Conservation (phyloP, 2,888 invertebrate genomes). For the Volucella zonaria region DNA sequence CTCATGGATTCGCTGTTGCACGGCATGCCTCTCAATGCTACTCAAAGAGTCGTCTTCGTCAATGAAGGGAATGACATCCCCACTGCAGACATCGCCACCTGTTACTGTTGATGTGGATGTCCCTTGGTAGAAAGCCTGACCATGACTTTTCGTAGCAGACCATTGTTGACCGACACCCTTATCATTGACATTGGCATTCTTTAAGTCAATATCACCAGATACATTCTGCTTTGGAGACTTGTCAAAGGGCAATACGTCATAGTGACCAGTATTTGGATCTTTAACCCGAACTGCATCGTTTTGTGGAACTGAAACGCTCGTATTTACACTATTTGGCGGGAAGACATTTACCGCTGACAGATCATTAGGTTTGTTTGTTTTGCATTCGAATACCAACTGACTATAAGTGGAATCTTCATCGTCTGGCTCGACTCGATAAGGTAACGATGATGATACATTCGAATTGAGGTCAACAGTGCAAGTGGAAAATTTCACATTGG, state of each 20-base stretch:
- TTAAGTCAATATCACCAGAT: slow-evolving; percentile 16
- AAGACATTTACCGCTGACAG: slow-evolving; percentile 31
- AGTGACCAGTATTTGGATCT: slow-evolving; percentile 58
- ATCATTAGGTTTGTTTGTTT: slow-evolving; percentile 53
- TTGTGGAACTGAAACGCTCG: neutral
- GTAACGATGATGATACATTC: slow-evolving; percentile 40
- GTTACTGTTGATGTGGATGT: slow-evolving; percentile 22
- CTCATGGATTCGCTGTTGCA: slow-evolving; percentile 60
- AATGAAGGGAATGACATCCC: slow-evolving; percentile 74
- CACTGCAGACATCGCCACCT: slow-evolving; percentile 38
- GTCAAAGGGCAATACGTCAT: slow-evolving; percentile 68
- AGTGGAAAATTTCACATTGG: slow-evolving; percentile 45
- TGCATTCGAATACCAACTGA: slow-evolving; percentile 62
- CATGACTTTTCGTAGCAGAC: slow-evolving; percentile 15
- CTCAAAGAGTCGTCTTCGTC: slow-evolving; percentile 68
- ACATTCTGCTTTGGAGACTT: slow-evolving; percentile 40
- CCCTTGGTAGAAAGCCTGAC: slow-evolving; percentile 30
- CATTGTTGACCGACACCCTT: slow-evolving; percentile 16
- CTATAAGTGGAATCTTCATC: slow-evolving; percentile 68
- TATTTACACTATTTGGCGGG: slow-evolving; percentile 27
- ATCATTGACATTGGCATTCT: slow-evolving; percentile 37
- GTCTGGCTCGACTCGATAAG: slow-evolving; percentile 34
- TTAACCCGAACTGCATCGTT: neutral
- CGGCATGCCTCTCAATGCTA: slow-evolving; percentile 52
- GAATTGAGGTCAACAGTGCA: slow-evolving; percentile 62